These are phyloP conservation scores for Eriocheir sinensis DNA, from an alignment of 1,140 invertebrate species.

Conservation along the genomic window DNA sequence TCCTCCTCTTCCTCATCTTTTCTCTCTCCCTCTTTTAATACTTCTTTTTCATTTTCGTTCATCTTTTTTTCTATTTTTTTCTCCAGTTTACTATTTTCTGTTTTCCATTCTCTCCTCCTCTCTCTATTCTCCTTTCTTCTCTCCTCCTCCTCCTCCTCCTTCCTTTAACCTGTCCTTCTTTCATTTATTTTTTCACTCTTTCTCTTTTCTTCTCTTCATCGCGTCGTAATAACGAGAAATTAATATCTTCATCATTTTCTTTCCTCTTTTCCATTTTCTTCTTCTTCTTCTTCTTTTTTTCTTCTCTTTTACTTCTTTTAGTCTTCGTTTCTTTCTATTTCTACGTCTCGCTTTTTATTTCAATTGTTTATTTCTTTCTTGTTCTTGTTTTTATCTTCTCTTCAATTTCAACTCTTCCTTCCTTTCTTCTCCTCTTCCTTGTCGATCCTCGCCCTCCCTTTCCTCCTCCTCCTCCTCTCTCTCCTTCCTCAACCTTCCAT, in stretches of 20 bases:
- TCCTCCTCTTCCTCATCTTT: too few relatives aligned
- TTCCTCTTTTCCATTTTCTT: background rate
- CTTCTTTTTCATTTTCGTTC: too few relatives aligned
- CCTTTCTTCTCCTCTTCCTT: background rate
- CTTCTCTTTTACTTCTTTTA: background rate
- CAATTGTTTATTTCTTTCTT: background rate
- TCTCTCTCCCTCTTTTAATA: too few relatives aligned
- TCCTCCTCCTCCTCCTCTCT: background rate
- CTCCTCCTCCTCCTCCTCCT: background rate
- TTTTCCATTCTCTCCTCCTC: background rate
- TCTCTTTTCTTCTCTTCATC: too few relatives aligned
- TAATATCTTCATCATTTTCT: too few relatives aligned
- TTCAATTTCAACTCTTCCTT: background rate
- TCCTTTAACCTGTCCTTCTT: background rate
- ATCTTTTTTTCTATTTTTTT: too few relatives aligned
- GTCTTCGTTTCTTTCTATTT: background rate
- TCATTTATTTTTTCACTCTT: background rate
- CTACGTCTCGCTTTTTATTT: background rate
- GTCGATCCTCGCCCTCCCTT: background rate
- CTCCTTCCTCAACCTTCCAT: background rate
- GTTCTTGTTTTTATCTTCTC: background rate
- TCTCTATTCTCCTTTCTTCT: background rate
- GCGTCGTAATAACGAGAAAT: too few relatives aligned
- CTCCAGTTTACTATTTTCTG: too few relatives aligned
- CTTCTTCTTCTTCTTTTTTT: background rate